Base-by-base conservation (phyloP, 1,140 invertebrate genomes). In the Thaumetopoea pityocampa region DNA sequence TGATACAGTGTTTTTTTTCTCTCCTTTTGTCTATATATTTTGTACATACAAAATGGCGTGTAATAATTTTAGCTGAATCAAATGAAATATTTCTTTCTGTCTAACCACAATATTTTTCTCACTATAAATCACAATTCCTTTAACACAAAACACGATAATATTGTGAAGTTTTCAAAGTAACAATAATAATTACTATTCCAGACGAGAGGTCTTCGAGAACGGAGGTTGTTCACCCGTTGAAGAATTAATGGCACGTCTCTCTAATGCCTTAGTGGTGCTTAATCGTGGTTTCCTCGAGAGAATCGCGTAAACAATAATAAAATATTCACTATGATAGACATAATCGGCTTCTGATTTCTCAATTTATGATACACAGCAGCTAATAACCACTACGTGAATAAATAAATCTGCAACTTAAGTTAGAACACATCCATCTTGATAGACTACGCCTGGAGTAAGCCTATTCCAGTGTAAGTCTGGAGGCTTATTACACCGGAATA, bases 171-270 rank as follows among this genome's bases (percentile, higher is more conserved):
- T 54, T 52, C 40, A 54, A 55, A 55, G 53, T 49, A 63, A 62
- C 54, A 74, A 69, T 65, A 67, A 81, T 81, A 66, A 81, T 81
- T 79, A 62, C 57, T 76, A 81, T 79, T 72, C 72, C 64, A 74
- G 68, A 74, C 77, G 56, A 57, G 51, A 53, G 56, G 46, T 55
- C 66, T 62, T 49, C 57, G 58, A 68, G 46, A 54, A 50, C 51
- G 51, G 52, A 63, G 77, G 74, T 62, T 66, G 54, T 79, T 81
- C 68, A 79, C 68, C 77, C 50, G 41, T 68, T 50, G 49, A 67
- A 60, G 70, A 77, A 70, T 68, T 73, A 77, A 81, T 77, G 61
- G 65, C 60, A 44, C 56, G 55, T 60, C 54, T 70, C 50, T 44
- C 54, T 76, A 73, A 71, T 66, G 66, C 56, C 61, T 66, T 58